Base-by-base conservation (phyloP, 2,888 invertebrate species). In the Megastigmus dorsalis region DNA sequence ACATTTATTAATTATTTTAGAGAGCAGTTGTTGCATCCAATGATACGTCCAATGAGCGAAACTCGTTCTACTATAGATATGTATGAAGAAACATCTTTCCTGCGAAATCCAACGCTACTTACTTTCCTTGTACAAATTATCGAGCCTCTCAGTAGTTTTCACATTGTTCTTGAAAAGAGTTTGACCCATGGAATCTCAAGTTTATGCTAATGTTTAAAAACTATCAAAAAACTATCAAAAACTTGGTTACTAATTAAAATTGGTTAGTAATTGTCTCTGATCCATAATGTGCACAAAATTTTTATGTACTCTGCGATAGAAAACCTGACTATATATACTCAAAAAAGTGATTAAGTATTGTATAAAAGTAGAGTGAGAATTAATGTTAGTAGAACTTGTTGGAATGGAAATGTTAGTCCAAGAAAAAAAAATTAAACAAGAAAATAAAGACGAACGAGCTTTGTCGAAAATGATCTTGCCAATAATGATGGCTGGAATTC, bases 71-170 rank as follows among this genome's bases (percentile, higher is more conserved):
- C 98, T 0, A 88, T 90, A 6, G 97, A 97, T 85, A 96, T 99
- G 96, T 99, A 97, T 85, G 98, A 98, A 85, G 98, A 98, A 85
- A 93, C 94, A 81, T 97, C 98, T 66, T 99, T 99, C 88, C 90
- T 99, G 75, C 92, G 98, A 70, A 95, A 96, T 84, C 92, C 94
- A 66, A 94, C 94, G 68, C 90, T 97, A 43, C 91, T 96, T 75
- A 95, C 95, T 80, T 97, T 97, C 89, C 92, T 98, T 74, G 91
- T 95, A 79, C 96, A 97, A 89, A 96, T 97, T 85, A 91, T 98
- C 54, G 94, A 96, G 84, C 95, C 97, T 15, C 90, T 98, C 45
- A 95, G 95, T 84, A 96, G 97, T 86, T 94, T 96, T 83, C 95
- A 96, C 82, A 95, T 96, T 79, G 93, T 95, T 71, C 90, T 96